Base-by-base conservation (phyloP, 2,888 invertebrate species). In the Reticulitermes lucifugus region DNA sequence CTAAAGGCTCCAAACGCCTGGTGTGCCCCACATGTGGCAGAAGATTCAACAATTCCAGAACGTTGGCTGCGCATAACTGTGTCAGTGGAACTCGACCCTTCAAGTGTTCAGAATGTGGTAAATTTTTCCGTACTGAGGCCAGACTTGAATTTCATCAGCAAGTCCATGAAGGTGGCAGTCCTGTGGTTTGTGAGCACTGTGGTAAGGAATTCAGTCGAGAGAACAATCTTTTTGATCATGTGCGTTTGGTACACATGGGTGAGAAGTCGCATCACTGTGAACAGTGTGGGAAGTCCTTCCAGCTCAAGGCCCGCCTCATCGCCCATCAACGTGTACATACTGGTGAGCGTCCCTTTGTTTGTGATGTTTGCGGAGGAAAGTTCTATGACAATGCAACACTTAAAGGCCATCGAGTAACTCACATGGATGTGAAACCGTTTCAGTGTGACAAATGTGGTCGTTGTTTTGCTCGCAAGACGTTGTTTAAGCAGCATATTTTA, bases 291-390 rank as follows among this genome's bases (percentile, higher is more conserved):
- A 86, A 85, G 55, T 70, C 86, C 12, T 86, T 86, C 84, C 86
- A 86, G 82, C 73, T 86, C 55, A 84, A 85, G 46, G 80, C 85
- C 2, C 85, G 87, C 21, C 84, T 88, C 43, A 65, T 81, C 9
- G 85, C 86, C 12, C 87, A 87, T 79, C 85, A 86, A n/a, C 83
- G 88, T 41, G 86, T 87, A 60, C 88, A 88, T 83, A 85, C 83
- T 5, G 87, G 87, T 14, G 88, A 88, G 29, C 85, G 87, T 14
- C 88, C 88, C 0, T 87, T 87, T 70, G 86, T 87, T 71, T 88
- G 88, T 60, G 77, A 85, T 29, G 83, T 87, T 59, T 88, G 88
- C 77, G 84, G 83, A 7, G 88, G 88, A 55, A 85, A 86, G 25
- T 88, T 88, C 80, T 86, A 87, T 41, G 86, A 87, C n/a, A 86